These are phyloP conservation scores for Coecobrya sp. DNA, from an alignment of 2,888 invertebrate species.

Conservation along the genomic window DNA sequence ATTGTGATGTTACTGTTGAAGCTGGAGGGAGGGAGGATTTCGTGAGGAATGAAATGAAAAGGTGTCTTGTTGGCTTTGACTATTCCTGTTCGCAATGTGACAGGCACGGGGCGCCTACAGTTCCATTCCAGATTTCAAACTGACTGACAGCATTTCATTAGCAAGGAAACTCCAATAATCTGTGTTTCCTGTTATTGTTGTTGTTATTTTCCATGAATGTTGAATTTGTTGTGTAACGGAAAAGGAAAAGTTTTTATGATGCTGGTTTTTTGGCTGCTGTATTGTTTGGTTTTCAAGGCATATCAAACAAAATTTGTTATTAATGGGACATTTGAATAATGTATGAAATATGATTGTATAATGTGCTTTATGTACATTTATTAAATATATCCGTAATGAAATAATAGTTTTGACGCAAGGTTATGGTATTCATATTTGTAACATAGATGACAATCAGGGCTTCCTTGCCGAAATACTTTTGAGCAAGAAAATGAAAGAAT, in stretches of 20 bases:
- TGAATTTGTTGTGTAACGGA: not conserved
- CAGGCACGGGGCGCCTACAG: not conserved
- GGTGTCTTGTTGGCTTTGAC: slow-evolving; percentile 65
- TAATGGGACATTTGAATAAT: no score
- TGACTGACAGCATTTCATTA: slow-evolving; percentile 80
- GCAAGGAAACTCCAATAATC: slow-evolving; percentile 46
- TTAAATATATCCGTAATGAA: no score
- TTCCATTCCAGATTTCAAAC: slow-evolving; percentile 12
- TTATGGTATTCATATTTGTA: no score
- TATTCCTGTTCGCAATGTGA: not conserved
- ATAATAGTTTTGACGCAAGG: no score
- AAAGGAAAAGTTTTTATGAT: not conserved
- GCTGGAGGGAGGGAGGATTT: slow-evolving; percentile 13
- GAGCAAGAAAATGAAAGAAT: no score
- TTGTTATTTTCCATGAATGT: not conserved
- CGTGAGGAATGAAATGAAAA: slow-evolving; percentile 49
- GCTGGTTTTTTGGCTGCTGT: not conserved
- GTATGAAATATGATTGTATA: no score
- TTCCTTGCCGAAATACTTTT: no score
- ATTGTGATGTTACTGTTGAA: not conserved
- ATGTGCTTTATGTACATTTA: no score
- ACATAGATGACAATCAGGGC: no score
- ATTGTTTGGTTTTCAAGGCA: no score
- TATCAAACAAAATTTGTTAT: no score
- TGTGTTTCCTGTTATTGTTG: slow-evolving; percentile 8